Conservation (phyloP, 2,888 invertebrate genomes). For the Sepiola atlantica region DNA sequence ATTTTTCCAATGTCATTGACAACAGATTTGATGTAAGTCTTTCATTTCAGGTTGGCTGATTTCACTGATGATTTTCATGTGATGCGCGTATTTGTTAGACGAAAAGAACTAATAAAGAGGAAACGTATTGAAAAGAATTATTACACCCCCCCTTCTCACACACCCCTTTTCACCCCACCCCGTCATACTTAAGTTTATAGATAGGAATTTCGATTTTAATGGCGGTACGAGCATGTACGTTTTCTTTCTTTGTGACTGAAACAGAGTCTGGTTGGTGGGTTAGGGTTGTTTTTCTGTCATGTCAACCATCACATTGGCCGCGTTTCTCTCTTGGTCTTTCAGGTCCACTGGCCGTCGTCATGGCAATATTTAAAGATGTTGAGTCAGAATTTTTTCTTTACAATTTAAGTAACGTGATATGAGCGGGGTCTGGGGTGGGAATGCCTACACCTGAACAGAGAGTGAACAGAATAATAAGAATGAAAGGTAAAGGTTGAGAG, state of each 20-base stretch:
- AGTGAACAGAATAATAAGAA: neutral
- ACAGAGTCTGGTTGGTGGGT: neutral
- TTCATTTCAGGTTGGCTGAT: too few relatives aligned
- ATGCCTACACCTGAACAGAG: neutral
- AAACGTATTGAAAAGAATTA: too few relatives aligned
- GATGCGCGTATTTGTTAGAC: too few relatives aligned
- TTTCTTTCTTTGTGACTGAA: neutral
- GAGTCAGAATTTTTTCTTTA: neutral
- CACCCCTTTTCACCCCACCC: too few relatives aligned
- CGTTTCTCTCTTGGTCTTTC: neutral
- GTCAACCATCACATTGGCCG: neutral
- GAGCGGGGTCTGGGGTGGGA: neutral
- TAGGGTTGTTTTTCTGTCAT: neutral
- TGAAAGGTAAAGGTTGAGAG: neutral
- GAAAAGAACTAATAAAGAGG: too few relatives aligned
- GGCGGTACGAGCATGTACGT: neutral
- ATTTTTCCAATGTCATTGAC: too few relatives aligned
- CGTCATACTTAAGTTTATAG: neutral
- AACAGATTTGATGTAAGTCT: too few relatives aligned
- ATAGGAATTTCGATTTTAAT: neutral
- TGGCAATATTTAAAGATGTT: neutral
- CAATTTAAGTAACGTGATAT: neutral
- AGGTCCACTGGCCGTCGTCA: neutral
- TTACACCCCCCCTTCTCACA: too few relatives aligned
- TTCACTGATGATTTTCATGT: too few relatives aligned